Evolutionary conservation across 2,888 invertebrate genomes (phyloP).

Genomic region (Amaurobius ferox): DNA sequence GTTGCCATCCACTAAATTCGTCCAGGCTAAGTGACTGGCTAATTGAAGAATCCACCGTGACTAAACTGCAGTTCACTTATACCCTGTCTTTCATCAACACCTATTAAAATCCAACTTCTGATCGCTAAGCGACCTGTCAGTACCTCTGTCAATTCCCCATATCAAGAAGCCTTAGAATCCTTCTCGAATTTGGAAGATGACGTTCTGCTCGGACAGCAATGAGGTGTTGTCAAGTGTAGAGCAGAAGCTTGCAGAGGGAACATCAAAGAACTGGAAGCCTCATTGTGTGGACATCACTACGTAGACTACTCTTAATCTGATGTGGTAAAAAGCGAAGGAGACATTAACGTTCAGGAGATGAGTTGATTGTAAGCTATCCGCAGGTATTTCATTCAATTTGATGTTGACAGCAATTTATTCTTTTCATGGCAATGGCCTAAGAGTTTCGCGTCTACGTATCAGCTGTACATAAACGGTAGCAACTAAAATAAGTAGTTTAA

Average conservation of each 20-base stretch:
- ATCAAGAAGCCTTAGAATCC: neutral
- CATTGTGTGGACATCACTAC: neutral
- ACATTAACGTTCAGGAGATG: neutral
- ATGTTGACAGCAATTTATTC: neutral
- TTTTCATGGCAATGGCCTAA: no score
- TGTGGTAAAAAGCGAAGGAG: neutral
- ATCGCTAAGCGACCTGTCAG: conserved; percentile 3
- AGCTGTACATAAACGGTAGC: no score
- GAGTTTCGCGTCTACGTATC: no score
- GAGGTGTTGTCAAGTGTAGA: neutral
- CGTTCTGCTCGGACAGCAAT: neutral
- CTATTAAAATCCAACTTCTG: neutral
- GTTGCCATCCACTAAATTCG: neutral
- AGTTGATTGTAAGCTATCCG: conserved; percentile 12
- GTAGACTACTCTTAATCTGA: neutral
- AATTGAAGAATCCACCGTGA: neutral
- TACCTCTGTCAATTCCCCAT: neutral
- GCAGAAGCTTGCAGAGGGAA: neutral
- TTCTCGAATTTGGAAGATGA: neutral
- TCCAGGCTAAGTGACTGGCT: neutral
- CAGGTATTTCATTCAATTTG: neutral
- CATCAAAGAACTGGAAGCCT: neutral
- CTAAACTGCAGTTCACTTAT: neutral
- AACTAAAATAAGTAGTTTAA: no score
- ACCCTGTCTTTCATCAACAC: neutral